Evolutionary conservation across 2,113 vertebrate species (phyloP).

Genomic region (Ptyas mucosa): DNA sequence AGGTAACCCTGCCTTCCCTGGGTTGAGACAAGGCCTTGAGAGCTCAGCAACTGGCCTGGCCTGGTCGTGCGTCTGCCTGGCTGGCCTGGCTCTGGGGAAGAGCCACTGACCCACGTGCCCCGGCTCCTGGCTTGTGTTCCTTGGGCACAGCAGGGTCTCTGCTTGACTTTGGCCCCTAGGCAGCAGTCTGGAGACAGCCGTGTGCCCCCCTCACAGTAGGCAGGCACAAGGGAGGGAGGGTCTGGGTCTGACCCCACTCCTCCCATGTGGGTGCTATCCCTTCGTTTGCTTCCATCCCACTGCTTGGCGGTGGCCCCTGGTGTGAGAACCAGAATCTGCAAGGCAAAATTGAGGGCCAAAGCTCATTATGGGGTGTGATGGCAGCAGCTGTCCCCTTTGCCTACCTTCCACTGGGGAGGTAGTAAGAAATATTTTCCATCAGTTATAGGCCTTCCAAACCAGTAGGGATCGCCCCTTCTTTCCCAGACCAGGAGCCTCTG

Average conservation of each 20-base stretch:
- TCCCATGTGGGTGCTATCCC: background rate
- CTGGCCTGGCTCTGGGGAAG: background rate
- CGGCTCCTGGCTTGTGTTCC: background rate
- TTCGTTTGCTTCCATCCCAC: background rate
- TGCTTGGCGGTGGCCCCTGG: background rate
- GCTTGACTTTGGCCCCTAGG: background rate
- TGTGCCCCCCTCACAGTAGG: background rate
- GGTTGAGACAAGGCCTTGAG: background rate
- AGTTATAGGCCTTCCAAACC: background rate
- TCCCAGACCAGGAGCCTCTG: too few species aligned
- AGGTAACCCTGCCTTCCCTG: background rate
- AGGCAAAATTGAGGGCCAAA: background rate
- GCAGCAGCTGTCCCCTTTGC: background rate
- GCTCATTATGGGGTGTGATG: background rate
- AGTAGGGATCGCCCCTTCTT: background rate
- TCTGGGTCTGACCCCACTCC: background rate
- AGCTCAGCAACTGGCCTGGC: background rate
- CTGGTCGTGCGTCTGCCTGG: background rate
- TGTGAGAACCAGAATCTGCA: background rate
- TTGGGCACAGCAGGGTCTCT: background rate
- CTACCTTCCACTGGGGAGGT: background rate
- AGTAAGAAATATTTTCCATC: background rate
- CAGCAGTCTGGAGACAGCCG: background rate
- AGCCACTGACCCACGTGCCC: background rate
- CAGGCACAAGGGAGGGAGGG: background rate